Conservation (phyloP, 2,888 invertebrate species). For the Cheilosia soror region DNA sequence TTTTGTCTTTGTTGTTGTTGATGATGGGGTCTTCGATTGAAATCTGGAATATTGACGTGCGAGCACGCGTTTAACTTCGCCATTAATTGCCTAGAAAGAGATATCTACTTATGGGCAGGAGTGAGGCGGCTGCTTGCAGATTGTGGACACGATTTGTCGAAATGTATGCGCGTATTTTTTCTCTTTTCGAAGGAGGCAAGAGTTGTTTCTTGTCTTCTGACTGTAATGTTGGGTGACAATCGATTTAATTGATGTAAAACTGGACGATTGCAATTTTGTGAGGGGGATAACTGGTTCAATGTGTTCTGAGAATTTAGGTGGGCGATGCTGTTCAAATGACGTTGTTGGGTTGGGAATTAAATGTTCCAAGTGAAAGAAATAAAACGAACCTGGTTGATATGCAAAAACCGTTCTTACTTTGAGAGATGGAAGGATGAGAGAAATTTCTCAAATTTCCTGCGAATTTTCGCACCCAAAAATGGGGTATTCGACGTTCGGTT, state of each 20-base stretch:
- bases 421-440: too few species aligned
- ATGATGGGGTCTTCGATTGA: conserved; percentile 32
- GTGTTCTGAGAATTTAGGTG: conserved; percentile 7
- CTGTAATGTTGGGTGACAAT: conserved; percentile 11
- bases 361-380: neutral
- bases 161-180: conserved; percentile 23
- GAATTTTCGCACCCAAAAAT: too few species aligned
- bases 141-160: neutral
- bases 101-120: conserved; percentile 29
- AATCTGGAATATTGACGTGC: conserved; percentile 52
- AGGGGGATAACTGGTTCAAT: conserved; percentile 29
- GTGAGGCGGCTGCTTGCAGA: neutral
- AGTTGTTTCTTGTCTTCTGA: neutral
- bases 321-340: neutral
- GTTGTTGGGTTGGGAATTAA: neutral
- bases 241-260: conserved; percentile 31
- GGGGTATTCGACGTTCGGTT: too few species aligned
- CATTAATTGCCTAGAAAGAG: conserved; percentile 34
- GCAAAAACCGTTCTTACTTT: neutral
- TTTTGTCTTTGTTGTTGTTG: conserved; percentile 18
- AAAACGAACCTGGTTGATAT: neutral
- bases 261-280: neutral
- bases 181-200: neutral
- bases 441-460: too few species aligned
- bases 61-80: conserved; percentile 38